Percentiles rank a stretch among this genome's conserved stretches.
Conservation (phyloP, 1,140 invertebrate genomes). For the Achatina immaculata region DNA sequence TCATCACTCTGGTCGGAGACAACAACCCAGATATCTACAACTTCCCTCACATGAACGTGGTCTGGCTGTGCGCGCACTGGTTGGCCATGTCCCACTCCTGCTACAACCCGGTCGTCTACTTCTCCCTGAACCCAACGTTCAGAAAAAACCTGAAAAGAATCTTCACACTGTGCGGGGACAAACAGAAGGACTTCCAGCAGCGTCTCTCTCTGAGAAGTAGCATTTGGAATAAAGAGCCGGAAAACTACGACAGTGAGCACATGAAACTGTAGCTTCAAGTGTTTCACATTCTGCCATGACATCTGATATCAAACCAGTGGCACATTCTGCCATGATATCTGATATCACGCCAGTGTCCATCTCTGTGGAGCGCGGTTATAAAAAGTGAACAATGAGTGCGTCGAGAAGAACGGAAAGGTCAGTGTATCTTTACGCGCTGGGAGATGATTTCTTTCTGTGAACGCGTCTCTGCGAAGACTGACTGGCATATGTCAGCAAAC, state of each 20-base stretch:
- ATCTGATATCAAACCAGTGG: too few relatives aligned
- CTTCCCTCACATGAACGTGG: conserved; percentile 72
- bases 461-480: too few relatives aligned
- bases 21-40: conserved; percentile 62
- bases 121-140: conserved; percentile 90
- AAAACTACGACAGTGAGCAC: not conserved
- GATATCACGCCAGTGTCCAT: too few relatives aligned
- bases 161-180: conserved; percentile 42
- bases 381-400: too few relatives aligned
- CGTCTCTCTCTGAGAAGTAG: not conserved
- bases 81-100: conserved; percentile 92
- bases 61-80: conserved; percentile 77
- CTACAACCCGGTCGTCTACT: conserved; percentile 94
- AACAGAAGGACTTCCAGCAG: conserved; percentile 1
- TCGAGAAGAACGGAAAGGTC: too few relatives aligned
- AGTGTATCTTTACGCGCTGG: too few relatives aligned
- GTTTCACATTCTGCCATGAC: too few relatives aligned
- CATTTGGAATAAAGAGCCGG: not conserved
- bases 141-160: conserved; percentile 72
- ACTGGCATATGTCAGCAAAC: too few relatives aligned
- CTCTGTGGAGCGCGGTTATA: too few relatives aligned
- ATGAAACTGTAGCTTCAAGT: too few relatives aligned
- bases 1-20: conserved; percentile 73
- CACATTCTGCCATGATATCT: too few relatives aligned
- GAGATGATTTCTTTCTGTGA: too few relatives aligned